Percentiles rank a stretch among this genome's conserved stretches.
Conservation (phyloP, 2,888 invertebrate species). For the Torymus tubicola region DNA sequence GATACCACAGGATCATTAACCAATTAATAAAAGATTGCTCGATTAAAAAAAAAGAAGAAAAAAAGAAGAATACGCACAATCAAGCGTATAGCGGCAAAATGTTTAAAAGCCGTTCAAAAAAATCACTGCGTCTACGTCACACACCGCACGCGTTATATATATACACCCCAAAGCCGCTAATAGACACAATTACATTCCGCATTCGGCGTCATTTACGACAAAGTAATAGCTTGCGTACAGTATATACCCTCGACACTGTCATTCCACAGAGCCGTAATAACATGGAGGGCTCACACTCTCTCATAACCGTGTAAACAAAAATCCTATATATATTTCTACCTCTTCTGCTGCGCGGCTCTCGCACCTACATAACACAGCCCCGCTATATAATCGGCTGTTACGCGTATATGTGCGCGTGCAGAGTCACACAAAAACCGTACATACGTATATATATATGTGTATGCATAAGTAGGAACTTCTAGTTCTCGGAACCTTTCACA, state of each 20-base stretch:
- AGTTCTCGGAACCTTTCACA: conserved; percentile 57
- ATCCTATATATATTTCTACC: conserved; percentile 28
- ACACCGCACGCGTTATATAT: too few relatives aligned
- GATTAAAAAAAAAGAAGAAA: too few relatives aligned
- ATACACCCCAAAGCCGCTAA: neutral
- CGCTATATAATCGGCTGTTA: conserved; percentile 32
- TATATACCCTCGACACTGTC: neutral
- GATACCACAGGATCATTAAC: too few relatives aligned
- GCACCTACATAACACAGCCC: neutral
- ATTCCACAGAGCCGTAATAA: conserved; percentile 18
- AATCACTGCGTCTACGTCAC: too few relatives aligned
- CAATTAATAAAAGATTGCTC: too few relatives aligned
- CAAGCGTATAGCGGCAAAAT: too few relatives aligned
- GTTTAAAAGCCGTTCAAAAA: too few relatives aligned
- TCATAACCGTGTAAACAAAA: conserved; percentile 45
- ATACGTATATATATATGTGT: neutral
- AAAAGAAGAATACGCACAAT: too few relatives aligned
- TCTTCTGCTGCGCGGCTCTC: neutral
- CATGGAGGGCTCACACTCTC: neutral
- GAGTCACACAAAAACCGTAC: conserved; percentile 7
- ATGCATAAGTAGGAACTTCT: neutral
- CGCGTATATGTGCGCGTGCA: neutral
- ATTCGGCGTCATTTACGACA: conserved; percentile 36
- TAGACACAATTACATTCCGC: conserved; percentile 27
- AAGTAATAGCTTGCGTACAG: conserved; percentile 31